These are phyloP conservation scores for Artibeus lituratus DNA, from an alignment of 2,797 vertebrate genomes.

Conservation along the genomic window DNA sequence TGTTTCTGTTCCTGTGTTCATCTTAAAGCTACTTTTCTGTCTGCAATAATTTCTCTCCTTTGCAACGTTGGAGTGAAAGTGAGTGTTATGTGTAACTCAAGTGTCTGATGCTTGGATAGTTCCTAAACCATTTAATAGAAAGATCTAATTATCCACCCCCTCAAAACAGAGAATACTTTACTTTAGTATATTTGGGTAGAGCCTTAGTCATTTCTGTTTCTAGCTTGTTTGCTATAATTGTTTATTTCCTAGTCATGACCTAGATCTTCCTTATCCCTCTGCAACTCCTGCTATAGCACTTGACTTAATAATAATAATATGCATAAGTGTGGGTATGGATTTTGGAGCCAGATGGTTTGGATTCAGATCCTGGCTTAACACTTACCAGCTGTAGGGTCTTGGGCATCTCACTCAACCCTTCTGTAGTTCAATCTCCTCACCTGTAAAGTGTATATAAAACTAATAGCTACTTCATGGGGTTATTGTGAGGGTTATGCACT, in stretches of 20 bases:
- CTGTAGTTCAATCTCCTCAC: background rate
- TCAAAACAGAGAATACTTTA: background rate
- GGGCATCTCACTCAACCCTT: background rate
- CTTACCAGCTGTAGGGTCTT: background rate
- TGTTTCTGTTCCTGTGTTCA: background rate
- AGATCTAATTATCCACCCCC: background rate
- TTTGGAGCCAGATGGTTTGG: background rate
- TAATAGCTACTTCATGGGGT: background rate
- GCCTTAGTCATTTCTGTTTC: background rate
- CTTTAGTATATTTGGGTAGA: background rate
- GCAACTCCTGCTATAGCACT: background rate
- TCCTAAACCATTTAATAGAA: background rate
- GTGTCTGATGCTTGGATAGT: background rate
- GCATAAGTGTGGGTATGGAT: background rate
- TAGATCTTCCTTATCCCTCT: background rate
- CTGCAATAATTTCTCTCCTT: background rate
- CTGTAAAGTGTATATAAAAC: background rate
- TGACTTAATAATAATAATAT: constrained; percentile 16
- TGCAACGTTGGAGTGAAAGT: background rate
- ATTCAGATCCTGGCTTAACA: background rate
- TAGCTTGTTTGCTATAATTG: background rate
- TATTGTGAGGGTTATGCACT: background rate
- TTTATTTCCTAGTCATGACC: background rate
- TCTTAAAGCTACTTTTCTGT: background rate
- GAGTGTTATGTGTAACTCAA: background rate